phyloP scores from a whole-genome alignment of 92 coral and sea anemone species.

The Chrysogorgia sp. region DNA sequence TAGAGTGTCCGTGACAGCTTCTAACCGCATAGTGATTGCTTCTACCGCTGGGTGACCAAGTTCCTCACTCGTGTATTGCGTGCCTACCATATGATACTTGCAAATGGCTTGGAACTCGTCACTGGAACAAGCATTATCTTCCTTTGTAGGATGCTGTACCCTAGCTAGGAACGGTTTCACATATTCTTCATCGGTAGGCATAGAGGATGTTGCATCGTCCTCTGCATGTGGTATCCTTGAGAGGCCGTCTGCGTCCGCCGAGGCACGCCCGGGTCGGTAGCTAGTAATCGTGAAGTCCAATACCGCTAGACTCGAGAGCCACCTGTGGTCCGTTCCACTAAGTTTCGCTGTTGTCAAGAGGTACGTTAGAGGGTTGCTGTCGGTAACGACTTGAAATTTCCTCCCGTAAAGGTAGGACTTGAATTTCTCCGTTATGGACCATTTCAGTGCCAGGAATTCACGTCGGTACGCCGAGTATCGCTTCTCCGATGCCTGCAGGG shows the following conservation, averaged over 20 bases:
- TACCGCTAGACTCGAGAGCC: conserved; percentile 46
- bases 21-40: conserved; percentile 42
- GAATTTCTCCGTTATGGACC: conserved; percentile 65
- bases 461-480: conserved; percentile 15
- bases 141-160: too few species aligned
- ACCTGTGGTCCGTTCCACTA: conserved; percentile 45
- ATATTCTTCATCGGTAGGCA: conserved; percentile 32
- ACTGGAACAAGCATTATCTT: conserved; percentile 3
- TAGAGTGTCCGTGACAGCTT: conserved; percentile 16
- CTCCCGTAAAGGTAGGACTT: conserved; percentile 59
- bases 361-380: conserved; percentile 57
- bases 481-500: conserved; percentile 6
- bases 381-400: conserved; percentile 51
- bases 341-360: conserved; percentile 53
- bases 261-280: conserved; percentile 49
- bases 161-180: conserved; percentile 27
- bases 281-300: conserved; percentile 46
- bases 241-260: conserved; percentile 55
- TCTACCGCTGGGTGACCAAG: conserved; percentile 41
- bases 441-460: conserved; percentile 64
- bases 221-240: conserved; percentile 40
- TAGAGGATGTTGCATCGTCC: not conserved
- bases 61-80: too few species aligned
- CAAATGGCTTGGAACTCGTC: conserved; percentile 37
- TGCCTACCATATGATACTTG: not conserved